Base-by-base conservation (phyloP, 2,113 vertebrate genomes). In the Lampris megalopsis region DNA sequence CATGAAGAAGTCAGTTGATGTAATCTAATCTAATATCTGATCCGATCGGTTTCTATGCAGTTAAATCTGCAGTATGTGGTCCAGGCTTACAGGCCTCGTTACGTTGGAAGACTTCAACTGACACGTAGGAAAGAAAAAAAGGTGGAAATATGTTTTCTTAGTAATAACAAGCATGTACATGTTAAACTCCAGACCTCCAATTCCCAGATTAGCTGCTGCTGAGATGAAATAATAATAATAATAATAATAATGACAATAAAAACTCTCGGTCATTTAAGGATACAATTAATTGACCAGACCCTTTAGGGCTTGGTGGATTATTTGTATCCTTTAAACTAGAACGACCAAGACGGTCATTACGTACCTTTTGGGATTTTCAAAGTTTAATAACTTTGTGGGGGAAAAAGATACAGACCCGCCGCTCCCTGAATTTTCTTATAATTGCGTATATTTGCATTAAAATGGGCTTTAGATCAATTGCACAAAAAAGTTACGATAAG, bases 171-270 rank as follows among this genome's bases (percentile, higher is more conserved):
- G 62, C 64, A 82, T 62, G 77, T 82, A 82, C 59, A 76, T 86
- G 83, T 81, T 82, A 75, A 80, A 86, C 71, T 79, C 60, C 35
- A 57, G 71, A 84, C 78, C 73, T 65, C 76, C 68, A 84, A 89
- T 93, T 95, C 92, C 92, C 94, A 75, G 49, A 88, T 90, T 94
- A 93, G 93, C 94, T 95, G 95, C 94, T 95, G 95, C 94, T 95
- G 93, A 94, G 94, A 94, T 95, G 92, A 94, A 95, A 95, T 95
- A 93, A 95, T 96, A 95, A 94, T 90, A 94, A 86, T 89, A 95
- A 91, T 90, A 94, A 86, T 89, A 95, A 91, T 95, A 95, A 96
- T 95, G 24, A 24, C 24, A 24, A 24, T 24, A 24, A 24, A 24
- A 24, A 24, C 24, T 24, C 24, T 24, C 24, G 0, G 92, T 94